Base-by-base conservation (phyloP, 2,797 vertebrate species). In the Clarias laeviceps region DNA sequence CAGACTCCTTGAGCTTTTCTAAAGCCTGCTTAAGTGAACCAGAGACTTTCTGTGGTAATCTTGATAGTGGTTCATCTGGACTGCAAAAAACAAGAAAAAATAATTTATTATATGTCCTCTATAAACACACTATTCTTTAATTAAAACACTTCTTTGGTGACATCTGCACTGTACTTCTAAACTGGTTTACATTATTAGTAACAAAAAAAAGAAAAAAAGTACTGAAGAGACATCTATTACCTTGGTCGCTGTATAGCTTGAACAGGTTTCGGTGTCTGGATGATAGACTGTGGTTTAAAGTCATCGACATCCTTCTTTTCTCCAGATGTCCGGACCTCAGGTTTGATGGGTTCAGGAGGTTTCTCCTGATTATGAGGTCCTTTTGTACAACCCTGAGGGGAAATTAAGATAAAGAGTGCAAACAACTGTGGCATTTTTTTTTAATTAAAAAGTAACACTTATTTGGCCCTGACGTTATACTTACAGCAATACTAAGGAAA, bases 401-500 rank as follows among this genome's bases (percentile, higher is more conserved):
- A 84, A 29, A 56, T 32, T 3, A 80, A 7, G 11, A 45, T 45
- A 84, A 82, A 88, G 6, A n/a, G 4, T 32, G 7, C 27, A 57
- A 57, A 70, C 0, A 11, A 40, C 8, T 40, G 18, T 14, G 37
- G 20, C 1, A 66, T 61, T 18, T 56, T 5, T 34, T 66, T 2
- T 3, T 5, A 34, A 32, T 24, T 56, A 56, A 20, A 12, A 56
- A 18, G 29, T 2, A 37, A 54, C n/a, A 20, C 9, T 59, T 17
- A 79, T 27, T 64, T 18, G 22, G 4, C 1, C 24, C n/a, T 74
- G 0, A 80, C 65, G 6, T 15, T 84, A 84, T 78, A 91, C 97
- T 93, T 94, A 99, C 98, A 91, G 40, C 96, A 90, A 99, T 99
- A 92, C 96, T 97, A 89, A 99, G 95, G 90, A 99, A 99, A 93